These are phyloP conservation scores for Actinemys pallida DNA, from an alignment of 2,113 vertebrate genomes.

Conservation along the genomic window DNA sequence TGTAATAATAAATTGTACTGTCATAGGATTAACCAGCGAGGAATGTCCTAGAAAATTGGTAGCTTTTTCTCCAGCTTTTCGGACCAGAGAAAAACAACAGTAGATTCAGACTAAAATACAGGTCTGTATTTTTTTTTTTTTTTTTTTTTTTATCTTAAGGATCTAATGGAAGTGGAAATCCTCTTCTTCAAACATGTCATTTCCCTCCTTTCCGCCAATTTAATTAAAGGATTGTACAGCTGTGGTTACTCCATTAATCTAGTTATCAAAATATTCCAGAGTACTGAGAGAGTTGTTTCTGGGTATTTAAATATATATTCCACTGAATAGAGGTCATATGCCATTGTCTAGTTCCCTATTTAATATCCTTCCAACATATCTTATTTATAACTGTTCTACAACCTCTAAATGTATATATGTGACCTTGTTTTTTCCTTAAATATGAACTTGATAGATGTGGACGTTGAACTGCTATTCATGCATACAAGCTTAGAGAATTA, in stretches of 20 bases:
- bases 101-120: background rate
- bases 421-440: background rate
- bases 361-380: background rate
- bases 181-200: conserved; percentile 54
- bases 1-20: conserved; percentile 28
- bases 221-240: conserved; percentile 38
- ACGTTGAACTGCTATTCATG: background rate
- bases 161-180: conserved; percentile 45
- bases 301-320: background rate
- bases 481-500: background rate
- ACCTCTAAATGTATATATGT: background rate
- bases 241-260: conserved; percentile 19
- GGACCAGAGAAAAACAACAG: background rate
- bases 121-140: background rate
- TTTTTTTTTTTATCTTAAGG: conserved; percentile 30
- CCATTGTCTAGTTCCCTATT: background rate
- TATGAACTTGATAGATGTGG: background rate
- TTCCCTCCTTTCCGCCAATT: background rate
- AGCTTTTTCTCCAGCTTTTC: conserved; percentile 33
- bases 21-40: conserved; percentile 28
- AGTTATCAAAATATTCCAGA: conserved; percentile 36
- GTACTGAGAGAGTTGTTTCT: background rate
- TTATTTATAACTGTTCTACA: background rate
- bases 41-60: conserved; percentile 42
- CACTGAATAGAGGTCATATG: background rate